Percentiles rank a stretch among this genome's conserved stretches.
Conservation (phyloP, 2,797 vertebrate genomes). For the Platalea minor region DNA sequence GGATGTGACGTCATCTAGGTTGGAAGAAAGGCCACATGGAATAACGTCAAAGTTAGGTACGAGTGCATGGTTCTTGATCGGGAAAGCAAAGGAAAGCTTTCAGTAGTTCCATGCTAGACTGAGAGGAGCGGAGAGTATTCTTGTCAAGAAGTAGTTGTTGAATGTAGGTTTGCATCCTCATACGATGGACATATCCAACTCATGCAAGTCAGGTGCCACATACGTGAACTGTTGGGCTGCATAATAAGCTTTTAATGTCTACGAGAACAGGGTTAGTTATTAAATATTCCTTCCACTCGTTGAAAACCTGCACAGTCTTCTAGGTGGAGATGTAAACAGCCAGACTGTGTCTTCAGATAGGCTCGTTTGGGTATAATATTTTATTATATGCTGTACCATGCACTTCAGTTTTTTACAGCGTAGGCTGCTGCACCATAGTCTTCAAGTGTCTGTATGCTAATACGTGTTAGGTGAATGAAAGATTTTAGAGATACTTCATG, state of each 20-base stretch:
- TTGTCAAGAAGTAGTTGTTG: not conserved
- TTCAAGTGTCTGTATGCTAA: not conserved
- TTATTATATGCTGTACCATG: not conserved
- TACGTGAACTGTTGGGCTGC: not conserved
- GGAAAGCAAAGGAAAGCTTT: not conserved
- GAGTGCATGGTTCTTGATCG: not conserved
- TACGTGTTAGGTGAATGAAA: not conserved
- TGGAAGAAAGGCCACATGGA: not conserved
- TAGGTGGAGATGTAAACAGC: not conserved
- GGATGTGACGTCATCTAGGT: not conserved
- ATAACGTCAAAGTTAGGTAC: not conserved
- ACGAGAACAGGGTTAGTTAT: not conserved
- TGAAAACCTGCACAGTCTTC: not conserved
- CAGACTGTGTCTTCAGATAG: not conserved
- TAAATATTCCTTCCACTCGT: not conserved
- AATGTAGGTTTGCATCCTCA: not conserved
- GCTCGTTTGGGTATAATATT: not conserved
- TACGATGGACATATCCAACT: too few species aligned
- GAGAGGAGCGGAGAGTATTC: not conserved
- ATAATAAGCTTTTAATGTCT: not conserved
- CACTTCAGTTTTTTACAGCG: not conserved
- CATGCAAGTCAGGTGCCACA: too few species aligned
- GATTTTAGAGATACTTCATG: not conserved
- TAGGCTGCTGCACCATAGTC: not conserved
- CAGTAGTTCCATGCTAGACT: not conserved